Conservation (phyloP, 2,797 vertebrate species). For the Valencia hispanica region DNA sequence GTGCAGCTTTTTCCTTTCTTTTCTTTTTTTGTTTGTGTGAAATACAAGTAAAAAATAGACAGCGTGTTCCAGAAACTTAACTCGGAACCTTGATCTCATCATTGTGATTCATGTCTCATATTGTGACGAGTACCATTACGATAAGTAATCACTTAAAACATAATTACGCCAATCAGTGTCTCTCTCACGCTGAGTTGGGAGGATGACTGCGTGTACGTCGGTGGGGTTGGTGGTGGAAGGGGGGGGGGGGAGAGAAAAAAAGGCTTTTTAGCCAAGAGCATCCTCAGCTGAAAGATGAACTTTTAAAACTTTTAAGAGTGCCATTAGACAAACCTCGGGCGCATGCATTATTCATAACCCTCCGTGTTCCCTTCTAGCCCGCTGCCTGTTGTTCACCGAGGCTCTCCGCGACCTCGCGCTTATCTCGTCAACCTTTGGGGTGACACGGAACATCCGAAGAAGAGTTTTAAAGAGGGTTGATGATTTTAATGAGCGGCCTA, state of each 20-base stretch:
- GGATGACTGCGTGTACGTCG: conserved; percentile 32
- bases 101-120: conserved; percentile 59
- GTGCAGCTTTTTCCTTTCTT: background rate
- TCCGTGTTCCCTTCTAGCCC: conserved; percentile 62
- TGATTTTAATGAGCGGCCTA: conserved; percentile 57
- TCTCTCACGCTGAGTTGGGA: conserved; percentile 47
- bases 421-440: conserved; percentile 56
- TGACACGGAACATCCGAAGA: conserved; percentile 46
- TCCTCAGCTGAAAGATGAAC: conserved; percentile 49
- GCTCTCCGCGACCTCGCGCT: conserved; percentile 54
- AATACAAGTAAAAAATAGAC: background rate
- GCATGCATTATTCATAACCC: conserved; percentile 75
- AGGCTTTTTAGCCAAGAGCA: conserved; percentile 34
- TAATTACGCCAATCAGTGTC: conserved; percentile 75
- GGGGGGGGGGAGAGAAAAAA: conserved; percentile 10
- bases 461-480: conserved; percentile 41
- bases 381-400: conserved; percentile 45
- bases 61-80: conserved; percentile 3
- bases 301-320: conserved; percentile 66
- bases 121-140: conserved; percentile 52
- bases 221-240: background rate
- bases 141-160: conserved; percentile 70
- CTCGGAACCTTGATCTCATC: conserved; percentile 18
- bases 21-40: background rate
- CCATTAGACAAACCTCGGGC: conserved; percentile 63